A percentile compares a stretch with the other conserved stretches of the same genome.
Conservation (phyloP, 2,888 invertebrate species). For the Syritta pipiens region DNA sequence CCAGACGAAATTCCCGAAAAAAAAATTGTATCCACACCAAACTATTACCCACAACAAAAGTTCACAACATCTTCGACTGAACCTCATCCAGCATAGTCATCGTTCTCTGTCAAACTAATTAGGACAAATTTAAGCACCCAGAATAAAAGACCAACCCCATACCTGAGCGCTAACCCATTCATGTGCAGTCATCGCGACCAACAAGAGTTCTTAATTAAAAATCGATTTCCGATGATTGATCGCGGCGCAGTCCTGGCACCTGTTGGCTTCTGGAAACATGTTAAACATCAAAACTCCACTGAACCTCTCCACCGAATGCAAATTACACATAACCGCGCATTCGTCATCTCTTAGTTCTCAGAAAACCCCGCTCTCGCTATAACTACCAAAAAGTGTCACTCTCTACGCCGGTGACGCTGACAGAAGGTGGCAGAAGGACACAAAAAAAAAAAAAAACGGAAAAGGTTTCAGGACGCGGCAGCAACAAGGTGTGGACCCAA, state of each 20-base stretch:
- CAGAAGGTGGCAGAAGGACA: constrained; percentile 27
- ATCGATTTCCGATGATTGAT: constrained; percentile 79
- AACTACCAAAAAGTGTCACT: constrained; percentile 56
- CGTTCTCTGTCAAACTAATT: constrained; percentile 77
- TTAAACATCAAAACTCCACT: constrained; percentile 74
- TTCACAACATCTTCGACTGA: constrained; percentile 8
- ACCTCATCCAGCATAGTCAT: constrained; percentile 73
- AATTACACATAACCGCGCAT: constrained; percentile 48
- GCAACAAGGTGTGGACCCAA: constrained; percentile 59
- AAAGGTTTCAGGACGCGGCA: constrained; percentile 49
- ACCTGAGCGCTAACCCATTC: constrained; percentile 55
- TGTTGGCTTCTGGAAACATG: constrained; percentile 79
- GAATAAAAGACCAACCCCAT: constrained; percentile 69
- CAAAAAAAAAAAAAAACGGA: background rate
- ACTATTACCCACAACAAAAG: background rate
- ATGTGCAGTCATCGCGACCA: constrained; percentile 69
- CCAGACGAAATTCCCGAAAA: constrained; percentile 65
- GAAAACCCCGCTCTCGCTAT: constrained; percentile 31
- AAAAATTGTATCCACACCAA: constrained; percentile 13
- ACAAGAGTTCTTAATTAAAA: constrained; percentile 80
- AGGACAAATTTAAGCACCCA: constrained; percentile 77
- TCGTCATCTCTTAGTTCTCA: constrained; percentile 58
- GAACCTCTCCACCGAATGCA: constrained; percentile 61
- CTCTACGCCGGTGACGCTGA: constrained; percentile 13
- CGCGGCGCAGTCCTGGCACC: constrained; percentile 77